Evolutionary conservation across 2,797 vertebrate species (phyloP).

Genomic region (Malacoctenus gilli): DNA sequence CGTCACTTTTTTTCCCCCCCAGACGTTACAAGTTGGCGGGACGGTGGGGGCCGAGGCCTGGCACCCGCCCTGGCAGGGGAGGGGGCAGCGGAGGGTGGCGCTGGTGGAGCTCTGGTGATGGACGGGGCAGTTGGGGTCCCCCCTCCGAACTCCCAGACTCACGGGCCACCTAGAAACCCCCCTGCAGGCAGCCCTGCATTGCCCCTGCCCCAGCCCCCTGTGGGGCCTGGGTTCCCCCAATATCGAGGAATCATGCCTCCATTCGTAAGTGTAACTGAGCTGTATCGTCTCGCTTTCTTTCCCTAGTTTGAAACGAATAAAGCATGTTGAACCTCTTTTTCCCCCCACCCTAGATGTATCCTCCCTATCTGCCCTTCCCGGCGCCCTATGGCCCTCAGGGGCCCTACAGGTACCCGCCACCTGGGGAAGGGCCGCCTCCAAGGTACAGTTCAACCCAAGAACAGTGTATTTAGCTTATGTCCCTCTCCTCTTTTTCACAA

Average conservation of each 20-base stretch:
- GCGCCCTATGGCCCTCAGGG: conserved; percentile 91
- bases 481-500: too few species aligned
- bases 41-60: conserved; percentile 90
- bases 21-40: conserved; percentile 95
- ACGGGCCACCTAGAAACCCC: conserved; percentile 82
- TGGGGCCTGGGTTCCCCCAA: conserved; percentile 88
- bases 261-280: conserved; percentile 83
- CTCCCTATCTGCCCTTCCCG: conserved; percentile 91
- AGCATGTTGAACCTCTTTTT: background rate
- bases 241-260: conserved; percentile 93
- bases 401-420: conserved; percentile 88
- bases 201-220: conserved; percentile 83
- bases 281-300: conserved; percentile 1
- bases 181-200: conserved; percentile 81
- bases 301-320: background rate
- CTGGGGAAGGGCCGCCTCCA: conserved; percentile 85
- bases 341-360: conserved; percentile 87
- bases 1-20: conserved; percentile 6
- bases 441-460: conserved; percentile 73
- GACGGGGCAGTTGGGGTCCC: conserved; percentile 83
- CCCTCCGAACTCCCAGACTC: conserved; percentile 76
- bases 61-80: conserved; percentile 83
- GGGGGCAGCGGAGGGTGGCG: conserved; percentile 85
- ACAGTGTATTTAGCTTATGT: too few species aligned
- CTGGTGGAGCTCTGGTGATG: conserved; percentile 82